Evolutionary conservation across 2,797 vertebrate genomes (phyloP), one percentile per base, ranked within the genome.

Genomic region (Pteropus rufus): DNA sequence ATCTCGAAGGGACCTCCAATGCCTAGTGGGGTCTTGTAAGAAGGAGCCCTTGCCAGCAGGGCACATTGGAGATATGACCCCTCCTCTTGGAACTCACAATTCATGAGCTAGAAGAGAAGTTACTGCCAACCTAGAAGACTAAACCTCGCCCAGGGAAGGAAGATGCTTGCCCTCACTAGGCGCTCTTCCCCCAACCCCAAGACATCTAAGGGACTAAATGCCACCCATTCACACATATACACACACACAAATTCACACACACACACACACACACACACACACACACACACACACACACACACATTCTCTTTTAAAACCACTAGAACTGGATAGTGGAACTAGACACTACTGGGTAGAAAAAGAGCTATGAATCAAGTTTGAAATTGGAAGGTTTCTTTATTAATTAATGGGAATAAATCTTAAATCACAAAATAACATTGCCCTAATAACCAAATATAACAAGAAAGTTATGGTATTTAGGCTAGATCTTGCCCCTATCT

Each of bases 371-470:
- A 41, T 85, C 73, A 65, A 64, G 44, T 39, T 41, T 79, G 75
- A 89, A 15, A 31, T 2, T 36, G 36, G 91, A 52, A 11, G 1
- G 5, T 15, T 73, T 70, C 52, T 81, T 34, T 14, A 84, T 88
- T 70, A n/a, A 84, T 64, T 91, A 54, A 52, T 52, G 62, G 14
- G 10, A 34, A 75, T 79, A 80, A 92, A 64, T 41, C 60, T 80
- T 67, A 89, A 82, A 65, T 86, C 39, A 60, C 41, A 76, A 91
- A 96, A 64, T 87, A 31, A 93, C 26, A 86, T 39, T 49, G 21
- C 83, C 39, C 24, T 80, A 75, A 76, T 39, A 89, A 86, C 10
- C 23, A 81, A 92, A 64, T 21, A 0, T 44, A 72, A 85, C 44
- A 7, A 5, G 92, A 93, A 91, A 67, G 3, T 69, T 62, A 15